A percentile compares a stretch with the other conserved stretches of the same genome.
phyloP scores from a whole-genome alignment of 2,888 invertebrate genomes.

The Ichneumoninae sp. region DNA sequence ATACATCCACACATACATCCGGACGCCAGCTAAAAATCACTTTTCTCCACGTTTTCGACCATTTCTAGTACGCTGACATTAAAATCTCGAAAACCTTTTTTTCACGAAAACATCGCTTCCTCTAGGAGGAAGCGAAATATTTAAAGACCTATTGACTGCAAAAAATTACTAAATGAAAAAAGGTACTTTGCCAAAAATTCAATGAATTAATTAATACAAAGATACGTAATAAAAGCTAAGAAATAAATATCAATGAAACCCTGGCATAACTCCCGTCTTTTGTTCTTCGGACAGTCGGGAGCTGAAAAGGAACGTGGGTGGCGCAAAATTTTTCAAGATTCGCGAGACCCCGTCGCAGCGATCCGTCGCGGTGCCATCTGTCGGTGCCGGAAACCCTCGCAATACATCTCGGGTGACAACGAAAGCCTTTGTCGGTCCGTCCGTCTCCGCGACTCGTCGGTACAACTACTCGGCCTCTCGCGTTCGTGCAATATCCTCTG shows the following conservation, averaged over 20 bases:
- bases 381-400: constrained; percentile 53
- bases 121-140: too few species aligned
- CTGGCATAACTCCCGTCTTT: not conserved
- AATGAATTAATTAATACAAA: too few species aligned
- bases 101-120: too few species aligned
- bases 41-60: too few species aligned
- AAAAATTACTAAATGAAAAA: too few species aligned
- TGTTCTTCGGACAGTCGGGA: not conserved
- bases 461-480: constrained; percentile 24
- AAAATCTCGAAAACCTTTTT: too few species aligned
- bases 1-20: too few species aligned
- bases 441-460: constrained; percentile 31
- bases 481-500: not conserved
- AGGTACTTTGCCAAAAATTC: too few species aligned
- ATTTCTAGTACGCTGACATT: too few species aligned
- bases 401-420: constrained; percentile 61
- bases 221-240: not conserved
- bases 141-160: too few species aligned
- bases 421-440: constrained; percentile 57
- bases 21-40: too few species aligned
- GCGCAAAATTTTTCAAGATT: constrained; percentile 29
- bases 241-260: not conserved
- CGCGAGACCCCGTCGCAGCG: constrained; percentile 14
- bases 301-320: constrained; percentile 10
- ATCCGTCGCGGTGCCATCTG: constrained; percentile 20